These are phyloP conservation scores for Calliphora vicina DNA, from an alignment of 1,140 invertebrate species.

Conservation along the genomic window DNA sequence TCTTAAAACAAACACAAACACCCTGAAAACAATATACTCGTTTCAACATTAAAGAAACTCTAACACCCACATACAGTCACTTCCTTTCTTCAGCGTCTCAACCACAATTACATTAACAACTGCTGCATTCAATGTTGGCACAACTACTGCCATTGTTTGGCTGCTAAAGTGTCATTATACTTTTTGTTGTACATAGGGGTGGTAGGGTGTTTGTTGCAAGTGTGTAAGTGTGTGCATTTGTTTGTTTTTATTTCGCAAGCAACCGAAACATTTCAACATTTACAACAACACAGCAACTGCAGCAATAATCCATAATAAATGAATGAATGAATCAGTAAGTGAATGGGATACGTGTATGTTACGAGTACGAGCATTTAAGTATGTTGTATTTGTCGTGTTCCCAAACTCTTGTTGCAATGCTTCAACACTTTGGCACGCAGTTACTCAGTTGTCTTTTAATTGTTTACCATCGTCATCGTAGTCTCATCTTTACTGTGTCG, in stretches of 20 bases:
- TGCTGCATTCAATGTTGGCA: conserved; percentile 34
- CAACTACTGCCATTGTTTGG: conserved; percentile 9
- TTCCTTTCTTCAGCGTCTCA: not conserved
- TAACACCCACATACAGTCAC: not conserved
- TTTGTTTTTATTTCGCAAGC: not conserved
- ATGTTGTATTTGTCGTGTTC: not conserved
- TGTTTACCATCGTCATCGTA: not conserved
- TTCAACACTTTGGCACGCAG: conserved; percentile 34
- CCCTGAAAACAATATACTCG: not conserved
- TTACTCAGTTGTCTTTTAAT: conserved; percentile 18
- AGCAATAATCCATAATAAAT: not conserved
- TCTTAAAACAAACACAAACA: not conserved
- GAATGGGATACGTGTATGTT: not conserved
- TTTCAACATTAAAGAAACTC: not conserved
- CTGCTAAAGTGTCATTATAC: conserved; percentile 34
- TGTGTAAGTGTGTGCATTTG: not conserved
- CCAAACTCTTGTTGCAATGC: conserved; percentile 29
- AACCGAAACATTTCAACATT: conserved; percentile 25
- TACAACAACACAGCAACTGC: not conserved
- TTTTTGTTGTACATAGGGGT: not conserved
- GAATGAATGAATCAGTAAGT: not conserved
- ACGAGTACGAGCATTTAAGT: not conserved
- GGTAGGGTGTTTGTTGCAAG: not conserved
- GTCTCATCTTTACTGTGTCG: not conserved
- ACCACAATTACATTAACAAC: conserved; percentile 35